phyloP scores from a whole-genome alignment of 2,888 invertebrate genomes.

The Polymixis flavicincta region DNA sequence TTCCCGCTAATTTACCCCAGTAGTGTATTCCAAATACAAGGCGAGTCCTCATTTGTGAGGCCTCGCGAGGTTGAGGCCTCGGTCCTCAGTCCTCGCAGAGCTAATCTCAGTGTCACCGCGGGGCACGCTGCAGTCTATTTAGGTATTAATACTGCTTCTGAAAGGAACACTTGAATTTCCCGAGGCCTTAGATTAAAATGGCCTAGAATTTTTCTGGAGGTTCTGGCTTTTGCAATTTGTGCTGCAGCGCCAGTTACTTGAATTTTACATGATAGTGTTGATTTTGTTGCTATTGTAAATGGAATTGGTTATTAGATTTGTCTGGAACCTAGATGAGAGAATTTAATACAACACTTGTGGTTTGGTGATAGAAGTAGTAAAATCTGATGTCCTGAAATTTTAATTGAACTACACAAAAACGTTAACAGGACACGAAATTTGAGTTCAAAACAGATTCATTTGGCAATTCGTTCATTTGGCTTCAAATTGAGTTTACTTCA shows the following conservation, averaged over 20 bases:
- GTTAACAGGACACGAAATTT: not conserved
- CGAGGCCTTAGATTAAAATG: constrained; percentile 61
- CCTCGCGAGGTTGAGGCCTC: constrained; percentile 39
- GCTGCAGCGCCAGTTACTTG: constrained; percentile 22
- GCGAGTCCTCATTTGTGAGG: constrained; percentile 36
- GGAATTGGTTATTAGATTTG: constrained; percentile 47
- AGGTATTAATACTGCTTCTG: constrained; percentile 70
- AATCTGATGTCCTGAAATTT: not conserved
- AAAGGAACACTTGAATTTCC: constrained; percentile 66
- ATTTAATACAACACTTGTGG: not conserved
- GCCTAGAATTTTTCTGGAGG: constrained; percentile 54
- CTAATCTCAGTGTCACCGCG: constrained; percentile 74
- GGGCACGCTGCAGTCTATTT: constrained; percentile 70
- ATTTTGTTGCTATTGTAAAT: constrained; percentile 55
- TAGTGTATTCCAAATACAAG: constrained; percentile 50
- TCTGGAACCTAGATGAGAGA: constrained; percentile 22
- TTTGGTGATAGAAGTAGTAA: not conserved
- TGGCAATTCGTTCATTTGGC: not conserved
- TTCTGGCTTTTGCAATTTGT: constrained; percentile 43
- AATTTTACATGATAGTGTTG: constrained; percentile 40
- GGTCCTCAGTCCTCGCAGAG: constrained; percentile 51
- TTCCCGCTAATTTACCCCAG: constrained; percentile 45
- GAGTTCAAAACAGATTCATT: too few species aligned
- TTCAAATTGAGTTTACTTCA: constrained; percentile 17
- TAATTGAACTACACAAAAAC: not conserved